Percentiles rank a stretch among this genome's conserved stretches.
Evolutionary conservation across 2,113 vertebrate genomes (phyloP).

Genomic region (Muntiacus reevesi): DNA sequence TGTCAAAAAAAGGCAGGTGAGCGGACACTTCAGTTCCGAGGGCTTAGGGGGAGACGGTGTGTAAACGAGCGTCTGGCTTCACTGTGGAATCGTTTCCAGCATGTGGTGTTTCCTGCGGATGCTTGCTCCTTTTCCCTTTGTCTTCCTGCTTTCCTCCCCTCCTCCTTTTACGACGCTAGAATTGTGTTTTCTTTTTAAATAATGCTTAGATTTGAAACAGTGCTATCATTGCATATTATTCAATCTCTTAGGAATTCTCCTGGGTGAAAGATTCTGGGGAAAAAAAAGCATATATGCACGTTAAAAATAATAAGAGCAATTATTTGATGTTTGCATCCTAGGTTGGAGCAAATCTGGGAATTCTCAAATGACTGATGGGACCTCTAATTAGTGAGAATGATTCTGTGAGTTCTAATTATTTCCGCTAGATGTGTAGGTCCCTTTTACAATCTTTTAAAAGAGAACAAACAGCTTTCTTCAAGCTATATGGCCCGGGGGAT

Average conservation of each 20-base stretch:
- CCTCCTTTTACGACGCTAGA: background rate
- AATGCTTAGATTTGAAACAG: background rate
- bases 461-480: background rate
- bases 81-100: background rate
- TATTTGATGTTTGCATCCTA: background rate
- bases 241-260: background rate
- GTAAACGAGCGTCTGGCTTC: background rate
- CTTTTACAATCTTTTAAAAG: background rate
- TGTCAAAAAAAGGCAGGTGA: slow-evolving; percentile 88
- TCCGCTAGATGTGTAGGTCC: background rate
- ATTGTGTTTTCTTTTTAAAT: background rate
- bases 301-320: background rate
- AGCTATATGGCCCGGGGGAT: background rate
- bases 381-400: background rate
- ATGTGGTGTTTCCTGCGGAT: background rate
- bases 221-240: background rate
- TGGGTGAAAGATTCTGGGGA: background rate
- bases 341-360: background rate
- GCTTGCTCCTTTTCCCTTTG: background rate
- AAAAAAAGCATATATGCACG: background rate
- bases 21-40: slow-evolving; percentile 50
- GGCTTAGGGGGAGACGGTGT: background rate
- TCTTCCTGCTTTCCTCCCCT: background rate
- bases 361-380: background rate
- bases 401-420: slow-evolving; percentile 24